Evolutionary conservation across 2,888 invertebrate genomes (phyloP).

Genomic region (Adelognathus sp.): DNA sequence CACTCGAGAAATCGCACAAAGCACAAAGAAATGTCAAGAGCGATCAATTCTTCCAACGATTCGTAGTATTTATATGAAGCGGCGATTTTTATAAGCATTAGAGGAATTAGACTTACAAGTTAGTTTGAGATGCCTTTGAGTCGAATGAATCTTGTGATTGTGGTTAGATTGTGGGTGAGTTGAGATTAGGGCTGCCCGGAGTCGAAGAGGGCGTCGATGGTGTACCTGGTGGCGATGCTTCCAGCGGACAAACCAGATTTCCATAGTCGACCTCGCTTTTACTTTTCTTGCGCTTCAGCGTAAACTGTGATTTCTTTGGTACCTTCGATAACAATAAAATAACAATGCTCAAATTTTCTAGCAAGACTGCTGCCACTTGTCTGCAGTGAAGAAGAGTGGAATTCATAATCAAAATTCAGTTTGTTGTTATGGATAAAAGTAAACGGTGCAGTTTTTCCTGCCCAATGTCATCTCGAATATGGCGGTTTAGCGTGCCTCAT

Average conservation of each 20-base stretch:
- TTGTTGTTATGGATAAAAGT: too few relatives aligned
- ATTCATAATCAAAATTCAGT: too few relatives aligned
- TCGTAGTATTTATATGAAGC: not conserved
- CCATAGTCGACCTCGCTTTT: conserved; percentile 92
- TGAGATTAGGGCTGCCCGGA: conserved; percentile 79
- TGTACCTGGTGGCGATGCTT: conserved; percentile 81
- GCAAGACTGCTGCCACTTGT: too few relatives aligned
- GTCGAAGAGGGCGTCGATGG: conserved; percentile 77
- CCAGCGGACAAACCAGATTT: conserved; percentile 94
- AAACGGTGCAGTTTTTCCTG: too few relatives aligned
- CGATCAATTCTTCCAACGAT: too few relatives aligned
- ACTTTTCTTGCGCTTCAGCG: conserved; percentile 91
- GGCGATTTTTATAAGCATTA: conserved; percentile 65
- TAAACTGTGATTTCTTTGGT: conserved; percentile 94
- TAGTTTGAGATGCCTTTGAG: conserved; percentile 62
- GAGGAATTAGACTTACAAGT: conserved; percentile 77
- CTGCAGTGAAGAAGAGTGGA: too few relatives aligned
- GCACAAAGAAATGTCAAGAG: too few relatives aligned
- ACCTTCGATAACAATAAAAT: conserved; percentile 83
- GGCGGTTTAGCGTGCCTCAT: too few relatives aligned
- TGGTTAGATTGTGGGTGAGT: conserved; percentile 79
- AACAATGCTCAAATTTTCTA: too few relatives aligned
- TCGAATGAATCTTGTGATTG: conserved; percentile 68
- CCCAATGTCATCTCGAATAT: too few relatives aligned
- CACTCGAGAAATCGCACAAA: too few relatives aligned